Conservation (phyloP, 2,797 vertebrate genomes). For the Sparus aurata region DNA sequence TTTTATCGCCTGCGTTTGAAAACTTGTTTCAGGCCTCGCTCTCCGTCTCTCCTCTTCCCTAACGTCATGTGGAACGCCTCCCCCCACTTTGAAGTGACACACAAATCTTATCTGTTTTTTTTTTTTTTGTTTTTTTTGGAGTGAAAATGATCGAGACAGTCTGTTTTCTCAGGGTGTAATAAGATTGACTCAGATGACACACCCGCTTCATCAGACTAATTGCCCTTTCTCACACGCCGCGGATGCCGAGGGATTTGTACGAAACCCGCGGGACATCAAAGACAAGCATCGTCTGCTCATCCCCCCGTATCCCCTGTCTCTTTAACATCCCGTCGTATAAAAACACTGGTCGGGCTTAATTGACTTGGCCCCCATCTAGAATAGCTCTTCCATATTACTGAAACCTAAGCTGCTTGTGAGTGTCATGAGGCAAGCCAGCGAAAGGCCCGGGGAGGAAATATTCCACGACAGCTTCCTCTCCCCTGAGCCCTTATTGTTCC, state of each 20-base stretch:
- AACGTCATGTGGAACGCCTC: background rate
- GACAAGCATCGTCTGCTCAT: conserved; percentile 60
- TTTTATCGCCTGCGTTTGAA: background rate
- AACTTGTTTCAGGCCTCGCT: background rate
- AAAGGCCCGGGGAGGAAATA: conserved; percentile 58
- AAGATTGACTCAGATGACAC: conserved; percentile 69
- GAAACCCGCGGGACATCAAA: conserved; percentile 68
- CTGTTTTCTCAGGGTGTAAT: conserved; percentile 62
- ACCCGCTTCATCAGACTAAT: conserved; percentile 69
- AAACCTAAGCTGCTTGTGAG: conserved; percentile 72
- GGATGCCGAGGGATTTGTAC: conserved; percentile 58
- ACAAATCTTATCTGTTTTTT: conserved; percentile 12
- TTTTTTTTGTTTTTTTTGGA: conserved; percentile 45
- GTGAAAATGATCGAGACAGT: conserved; percentile 58
- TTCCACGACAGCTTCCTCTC: conserved; percentile 57
- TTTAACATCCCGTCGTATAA: conserved; percentile 63
- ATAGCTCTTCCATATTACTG: conserved; percentile 63
- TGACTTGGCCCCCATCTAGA: conserved; percentile 70
- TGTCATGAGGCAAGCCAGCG: conserved; percentile 64
- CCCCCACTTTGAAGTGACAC: conserved; percentile 22
- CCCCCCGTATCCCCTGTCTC: conserved; percentile 50
- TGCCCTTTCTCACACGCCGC: conserved; percentile 48
- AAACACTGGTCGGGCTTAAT: conserved; percentile 73
- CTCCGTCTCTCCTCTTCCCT: background rate
- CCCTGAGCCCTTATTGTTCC: conserved; percentile 65